phyloP scores from a whole-genome alignment of 2,113 vertebrate genomes.

The Aplodontia rufa region DNA sequence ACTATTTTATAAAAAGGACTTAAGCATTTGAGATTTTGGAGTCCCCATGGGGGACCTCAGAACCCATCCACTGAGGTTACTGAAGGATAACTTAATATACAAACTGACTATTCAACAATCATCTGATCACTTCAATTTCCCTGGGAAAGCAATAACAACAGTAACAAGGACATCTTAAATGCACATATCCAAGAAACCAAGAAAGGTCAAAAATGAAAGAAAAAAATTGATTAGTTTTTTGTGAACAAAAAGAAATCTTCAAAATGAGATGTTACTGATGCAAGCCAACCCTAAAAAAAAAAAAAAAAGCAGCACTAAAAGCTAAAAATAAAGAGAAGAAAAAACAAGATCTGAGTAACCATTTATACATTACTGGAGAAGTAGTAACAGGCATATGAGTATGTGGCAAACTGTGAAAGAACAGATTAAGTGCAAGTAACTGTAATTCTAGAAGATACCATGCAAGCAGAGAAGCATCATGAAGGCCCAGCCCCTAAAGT shows the following conservation, averaged over 20 bases:
- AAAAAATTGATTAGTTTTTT: background rate
- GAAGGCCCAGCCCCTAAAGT: background rate
- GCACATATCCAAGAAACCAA: background rate
- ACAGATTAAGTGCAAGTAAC: background rate
- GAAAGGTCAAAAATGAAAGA: background rate
- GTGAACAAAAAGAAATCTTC: constrained; percentile 29
- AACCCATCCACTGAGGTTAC: too few relatives aligned
- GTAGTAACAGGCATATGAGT: fast-evolving
- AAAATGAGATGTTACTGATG: background rate
- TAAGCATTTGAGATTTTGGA: background rate
- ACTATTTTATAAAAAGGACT: background rate
- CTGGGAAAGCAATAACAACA: background rate
- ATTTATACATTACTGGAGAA: background rate
- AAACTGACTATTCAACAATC: background rate
- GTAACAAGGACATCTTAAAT: background rate
- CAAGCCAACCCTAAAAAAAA: background rate
- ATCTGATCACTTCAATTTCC: background rate
- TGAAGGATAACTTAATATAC: too few relatives aligned
- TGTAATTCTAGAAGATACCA: background rate
- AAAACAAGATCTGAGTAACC: background rate
- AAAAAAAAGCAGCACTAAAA: background rate
- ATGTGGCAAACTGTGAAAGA: background rate
- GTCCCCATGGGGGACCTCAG: background rate
- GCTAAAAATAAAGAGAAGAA: background rate
- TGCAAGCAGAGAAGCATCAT: background rate